These are phyloP conservation scores for Paelopatides confundens DNA, from an alignment of 53 echinoderm and acorn worm genomes.

Conservation along the genomic window DNA sequence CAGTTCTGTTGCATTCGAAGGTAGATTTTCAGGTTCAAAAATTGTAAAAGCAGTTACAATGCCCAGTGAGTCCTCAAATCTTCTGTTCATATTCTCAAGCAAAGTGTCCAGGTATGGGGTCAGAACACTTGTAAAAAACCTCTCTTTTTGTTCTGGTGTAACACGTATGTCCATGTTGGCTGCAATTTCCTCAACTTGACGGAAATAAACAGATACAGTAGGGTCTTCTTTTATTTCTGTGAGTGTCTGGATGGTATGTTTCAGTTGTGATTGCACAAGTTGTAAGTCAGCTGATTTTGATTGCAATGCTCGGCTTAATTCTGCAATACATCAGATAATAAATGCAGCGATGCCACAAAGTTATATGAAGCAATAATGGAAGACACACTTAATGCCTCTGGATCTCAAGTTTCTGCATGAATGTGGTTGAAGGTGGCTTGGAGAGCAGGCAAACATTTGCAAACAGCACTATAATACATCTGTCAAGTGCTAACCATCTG, in stretches of 20 bases:
- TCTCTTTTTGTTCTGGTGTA: background rate
- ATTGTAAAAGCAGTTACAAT: conserved; percentile 1
- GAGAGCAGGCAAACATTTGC: background rate
- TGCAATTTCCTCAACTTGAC: background rate
- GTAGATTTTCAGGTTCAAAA: conserved; percentile 3
- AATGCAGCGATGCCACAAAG: background rate
- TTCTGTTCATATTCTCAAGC: background rate
- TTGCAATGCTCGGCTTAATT: conserved; percentile 1
- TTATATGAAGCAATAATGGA: background rate
- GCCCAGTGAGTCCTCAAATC: conserved; percentile 25
- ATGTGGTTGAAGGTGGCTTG: background rate
- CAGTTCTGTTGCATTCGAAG: background rate
- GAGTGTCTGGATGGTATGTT: background rate
- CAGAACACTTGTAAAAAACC: conserved; percentile 3
- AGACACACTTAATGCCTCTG: background rate
- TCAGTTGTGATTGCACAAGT: background rate
- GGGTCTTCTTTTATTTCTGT: background rate
- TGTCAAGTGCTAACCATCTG: conserved; percentile 6
- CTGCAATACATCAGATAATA: conserved; percentile 24
- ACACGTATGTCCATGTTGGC: conserved; percentile 4
- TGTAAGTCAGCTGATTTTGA: conserved; percentile 1
- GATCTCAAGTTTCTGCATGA: background rate
- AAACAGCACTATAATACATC: background rate
- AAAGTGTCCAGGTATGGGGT: conserved; percentile 22
- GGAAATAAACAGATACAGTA: background rate